A percentile compares a stretch with the other conserved stretches of the same genome.
Evolutionary conservation across 2,888 invertebrate species (phyloP).

Genomic region (Sinodicranocentrus sp.): DNA sequence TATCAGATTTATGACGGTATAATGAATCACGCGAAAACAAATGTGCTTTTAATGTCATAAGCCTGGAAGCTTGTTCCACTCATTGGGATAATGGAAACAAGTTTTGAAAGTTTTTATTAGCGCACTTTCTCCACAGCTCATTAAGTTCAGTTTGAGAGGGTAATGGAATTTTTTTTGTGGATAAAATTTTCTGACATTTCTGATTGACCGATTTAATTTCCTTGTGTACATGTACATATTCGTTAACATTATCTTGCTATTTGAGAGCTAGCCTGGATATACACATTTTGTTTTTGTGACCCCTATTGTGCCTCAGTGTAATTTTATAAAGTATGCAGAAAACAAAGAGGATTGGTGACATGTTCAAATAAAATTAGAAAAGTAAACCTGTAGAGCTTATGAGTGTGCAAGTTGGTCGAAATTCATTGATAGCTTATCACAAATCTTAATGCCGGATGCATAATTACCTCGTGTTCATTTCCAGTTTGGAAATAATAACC

Average conservation of each 20-base stretch:
- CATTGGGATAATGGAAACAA: no score
- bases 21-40: slow-evolving; percentile 76
- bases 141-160: background rate
- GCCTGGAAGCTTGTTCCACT: background rate
- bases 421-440: slow-evolving; percentile 58
- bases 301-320: no score
- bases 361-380: background rate
- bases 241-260: no score
- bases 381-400: background rate
- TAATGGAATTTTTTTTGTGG: slow-evolving; percentile 19
- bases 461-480: slow-evolving; percentile 66
- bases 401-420: slow-evolving; percentile 7
- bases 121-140: slow-evolving; percentile 6
- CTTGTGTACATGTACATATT: background rate
- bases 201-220: slow-evolving; percentile 64
- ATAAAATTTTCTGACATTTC: slow-evolving; percentile 29
- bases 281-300: no score
- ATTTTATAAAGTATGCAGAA: background rate
- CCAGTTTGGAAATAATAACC: slow-evolving; percentile 32
- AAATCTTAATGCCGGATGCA: slow-evolving; percentile 66
- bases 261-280: no score
- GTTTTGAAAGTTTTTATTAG: no score
- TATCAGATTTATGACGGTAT: slow-evolving; percentile 70
- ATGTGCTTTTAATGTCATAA: slow-evolving; percentile 74
- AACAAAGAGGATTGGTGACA: slow-evolving; percentile 29